Conservation (phyloP, 2,113 vertebrate genomes). For the Anguilla japonica region DNA sequence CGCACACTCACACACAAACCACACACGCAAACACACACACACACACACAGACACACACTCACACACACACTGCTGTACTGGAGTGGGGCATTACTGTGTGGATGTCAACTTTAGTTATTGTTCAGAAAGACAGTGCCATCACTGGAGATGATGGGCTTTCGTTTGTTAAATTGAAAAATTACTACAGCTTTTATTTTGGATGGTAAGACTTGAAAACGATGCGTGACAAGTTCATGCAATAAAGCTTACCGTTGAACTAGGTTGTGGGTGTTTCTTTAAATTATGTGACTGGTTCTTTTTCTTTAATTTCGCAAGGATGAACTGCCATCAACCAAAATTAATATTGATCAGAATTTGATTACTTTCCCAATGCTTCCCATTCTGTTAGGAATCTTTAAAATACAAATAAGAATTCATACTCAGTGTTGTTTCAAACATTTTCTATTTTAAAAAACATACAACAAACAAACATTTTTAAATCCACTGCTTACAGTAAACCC, state of each 20-base stretch:
- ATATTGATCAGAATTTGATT: not conserved
- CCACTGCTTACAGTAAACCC: conserved; percentile 7
- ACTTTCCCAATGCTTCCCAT: not conserved
- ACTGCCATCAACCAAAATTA: not conserved
- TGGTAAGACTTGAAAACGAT: not conserved
- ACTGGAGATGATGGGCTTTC: not conserved
- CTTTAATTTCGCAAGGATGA: not conserved
- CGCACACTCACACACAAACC: too few relatives aligned
- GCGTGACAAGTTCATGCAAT: not conserved
- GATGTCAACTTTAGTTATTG: not conserved
- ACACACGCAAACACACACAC: too few relatives aligned
- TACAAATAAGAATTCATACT: not conserved
- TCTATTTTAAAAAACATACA: conserved; percentile 13
- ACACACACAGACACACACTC: not conserved
- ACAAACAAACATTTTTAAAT: not conserved
- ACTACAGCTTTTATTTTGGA: too few relatives aligned
- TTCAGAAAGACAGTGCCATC: not conserved
- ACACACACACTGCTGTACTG: not conserved
- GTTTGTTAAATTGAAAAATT: not conserved
- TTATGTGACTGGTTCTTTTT: not conserved
- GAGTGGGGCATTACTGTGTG: not conserved
- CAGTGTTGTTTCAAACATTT: conserved; percentile 16
- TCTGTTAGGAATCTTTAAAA: not conserved
- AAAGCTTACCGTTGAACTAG: not conserved
- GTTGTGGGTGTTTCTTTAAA: not conserved